Base-by-base conservation (phyloP, 2,797 vertebrate genomes). In the Craterocephalus amniculus region DNA sequence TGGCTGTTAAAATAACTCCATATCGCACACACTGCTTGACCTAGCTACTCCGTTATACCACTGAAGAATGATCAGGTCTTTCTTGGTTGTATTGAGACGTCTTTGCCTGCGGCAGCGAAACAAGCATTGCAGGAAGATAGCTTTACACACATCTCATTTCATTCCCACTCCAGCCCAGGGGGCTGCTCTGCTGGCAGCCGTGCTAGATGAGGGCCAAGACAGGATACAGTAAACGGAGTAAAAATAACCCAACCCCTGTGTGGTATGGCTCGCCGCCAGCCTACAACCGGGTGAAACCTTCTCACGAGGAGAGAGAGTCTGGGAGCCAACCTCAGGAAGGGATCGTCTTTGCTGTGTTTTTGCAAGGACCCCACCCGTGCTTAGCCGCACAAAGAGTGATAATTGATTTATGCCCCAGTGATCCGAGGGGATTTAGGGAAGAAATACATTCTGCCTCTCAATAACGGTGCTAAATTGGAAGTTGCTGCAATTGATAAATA, bases 201-300 rank as follows among this genome's bases (percentile, higher is more conserved):
- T 79, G 75, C 78, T 80, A 84, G 83, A 84, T 70, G 14, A 63
- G 63, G 80, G 82, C 75, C 69, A 82, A 78, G 85, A 81, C 85
- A 85, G 83, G 91, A 92, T 93, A 93, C 92, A 90, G 93, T 93
- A 92, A 87, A 89, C 82, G 34, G 79, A 86, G 87, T 94, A 94
- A 92, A 94, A 95, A 95, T 94, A 95, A 87, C 84, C 84, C 65
- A 83, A 71, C 84, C 80, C 83, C 75, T 66, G 67, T 87, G 82
- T 59, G 66, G 79, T 60, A 61, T 51, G 48, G 84, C 70, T 77
- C 78, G 80, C 72, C 64, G 76, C 43, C 65, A 64, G 65, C 76
- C 80, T 67, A 55, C 67, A 35, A 62, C 58, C 68, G 48, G 86
- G 79, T 68, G 69, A 60, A 80, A 63, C 74, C 65, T 58, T 87